phyloP scores from a whole-genome alignment of 2,888 invertebrate genomes.

The Tetragonisca angustula region DNA sequence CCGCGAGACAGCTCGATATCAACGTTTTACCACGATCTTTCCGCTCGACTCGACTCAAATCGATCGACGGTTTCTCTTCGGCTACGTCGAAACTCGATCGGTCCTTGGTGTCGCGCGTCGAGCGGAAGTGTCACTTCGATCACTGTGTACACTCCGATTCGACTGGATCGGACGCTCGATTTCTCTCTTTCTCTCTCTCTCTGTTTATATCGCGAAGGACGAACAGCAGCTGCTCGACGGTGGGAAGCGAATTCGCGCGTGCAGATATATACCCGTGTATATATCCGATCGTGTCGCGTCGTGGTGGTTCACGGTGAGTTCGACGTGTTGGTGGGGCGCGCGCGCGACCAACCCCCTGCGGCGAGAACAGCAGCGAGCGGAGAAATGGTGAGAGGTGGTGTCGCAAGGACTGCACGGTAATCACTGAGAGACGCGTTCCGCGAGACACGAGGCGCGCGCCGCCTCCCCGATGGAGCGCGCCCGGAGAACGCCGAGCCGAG shows the following conservation, averaged over 20 bases:
- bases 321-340: constrained; percentile 20
- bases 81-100: neutral
- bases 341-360: constrained; percentile 58
- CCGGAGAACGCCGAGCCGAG: constrained; percentile 69
- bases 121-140: neutral
- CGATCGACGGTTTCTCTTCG: neutral
- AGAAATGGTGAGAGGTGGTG: constrained; percentile 57
- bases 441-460: constrained; percentile 75
- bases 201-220: neutral
- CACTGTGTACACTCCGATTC: constrained; percentile 15
- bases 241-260: constrained; percentile 23
- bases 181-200: too few relatives aligned
- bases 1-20: constrained; percentile 39
- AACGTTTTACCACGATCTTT: constrained; percentile 4
- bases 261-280: neutral
- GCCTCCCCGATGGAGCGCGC: constrained; percentile 73
- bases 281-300: neutral
- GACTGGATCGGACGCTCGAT: constrained; percentile 7
- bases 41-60: neutral
- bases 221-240: neutral
- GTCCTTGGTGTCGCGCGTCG: too few relatives aligned
- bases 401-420: constrained; percentile 73
- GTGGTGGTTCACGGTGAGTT: constrained; percentile 3
- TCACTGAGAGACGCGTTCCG: constrained; percentile 70
- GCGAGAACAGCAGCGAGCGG: constrained; percentile 29